Evolutionary conservation across 2,888 invertebrate species (phyloP), one percentile per base, ranked within the genome.

Genomic region (Carterocephalus palaemon): DNA sequence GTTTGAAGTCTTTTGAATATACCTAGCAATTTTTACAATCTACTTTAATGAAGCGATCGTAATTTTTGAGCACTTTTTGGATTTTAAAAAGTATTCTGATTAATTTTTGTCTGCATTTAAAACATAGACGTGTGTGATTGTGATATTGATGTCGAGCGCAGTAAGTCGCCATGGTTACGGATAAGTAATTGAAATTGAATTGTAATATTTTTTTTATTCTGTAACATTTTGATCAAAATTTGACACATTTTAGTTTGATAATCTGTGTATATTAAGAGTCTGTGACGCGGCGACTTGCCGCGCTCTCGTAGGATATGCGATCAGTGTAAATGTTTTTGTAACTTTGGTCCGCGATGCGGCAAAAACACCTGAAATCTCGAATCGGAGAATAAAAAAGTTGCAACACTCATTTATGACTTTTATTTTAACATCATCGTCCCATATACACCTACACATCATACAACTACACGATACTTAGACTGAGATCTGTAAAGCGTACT

Each of bases 311-410:
- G 12, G 16, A 24, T 10, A 15, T 23, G 24, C 5, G 12, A 13
- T 17, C 15, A 10, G 26, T 37, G 7, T 10, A 17, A 10, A n/a
- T 26, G 37, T 26, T 37, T n/a, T 37, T 37, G 6, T 37, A 37
- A 36, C 9, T 12, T 10, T 12, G 16, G 12, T 9, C 48, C 38
- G 37, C 49, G 51, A 38, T 40, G 37, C 49, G 51, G 39, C 38
- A 26, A 42, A 31, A 49, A 42, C 46, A 50, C 17, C 24, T 24
- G 24, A 60, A 64, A 63, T 63, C 70, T 76, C 74, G 68, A 73
- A 74, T 70, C 50, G 49, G 62, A 64, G 68, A 68, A 62, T 71
- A 71, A 72, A 73, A 60, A 62, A 56, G 57, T 67, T 68, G 58
- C 60, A 51, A 64, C 62, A 70, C 70, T 64, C 61, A 57, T 34